Evolutionary conservation across 2,797 vertebrate species (phyloP), one percentile per base, ranked within the genome.

Genomic region (Lacerta viridis): DNA sequence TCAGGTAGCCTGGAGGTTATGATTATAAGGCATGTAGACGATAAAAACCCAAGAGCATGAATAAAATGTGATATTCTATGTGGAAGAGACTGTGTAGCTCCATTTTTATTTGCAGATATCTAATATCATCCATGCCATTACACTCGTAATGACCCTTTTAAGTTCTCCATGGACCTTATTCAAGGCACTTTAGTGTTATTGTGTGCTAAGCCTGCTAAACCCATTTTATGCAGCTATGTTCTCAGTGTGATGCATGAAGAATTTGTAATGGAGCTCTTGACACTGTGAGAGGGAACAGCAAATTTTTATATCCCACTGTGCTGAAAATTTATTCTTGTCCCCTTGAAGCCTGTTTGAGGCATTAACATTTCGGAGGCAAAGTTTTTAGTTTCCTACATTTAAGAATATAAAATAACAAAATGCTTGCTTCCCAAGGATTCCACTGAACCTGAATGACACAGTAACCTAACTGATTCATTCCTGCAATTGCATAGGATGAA

Each of bases 311-410:
- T 91, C 83, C 81, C 74, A 93, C 87, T 91, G 88, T 89, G 91
- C 74, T 84, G 77, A 93, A 93, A 91, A 93, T 91, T 91, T 91
- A 93, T 71, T 85, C 89, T 92, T 92, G 69, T 20, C 50, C 89
- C 69, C 85, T 84, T 84, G 76, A 86, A 77, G 43, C 36, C 29
- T 91, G 72, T 87, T 76, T 27, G 1, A 93, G 43, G 69, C 77
- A 92, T 83, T 92, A 93, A 90, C 17, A 80, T 87, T 90, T 92
- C 75, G 90, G 78, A 92, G 68, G 76, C 85, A 72, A 66, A 39
- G 83, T 88, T 92, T 94, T 87, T 71, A 68, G 81, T 93, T 94
- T 92, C 91, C 88, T 74, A 84, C 76, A n/a, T 88, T 87, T 88
- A 84, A 78, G 66, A 88, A 17, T 91, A 88, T 89, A 71, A 91